These are phyloP conservation scores for Hyles vespertilio DNA, from an alignment of 1,140 invertebrate species.

Conservation along the genomic window DNA sequence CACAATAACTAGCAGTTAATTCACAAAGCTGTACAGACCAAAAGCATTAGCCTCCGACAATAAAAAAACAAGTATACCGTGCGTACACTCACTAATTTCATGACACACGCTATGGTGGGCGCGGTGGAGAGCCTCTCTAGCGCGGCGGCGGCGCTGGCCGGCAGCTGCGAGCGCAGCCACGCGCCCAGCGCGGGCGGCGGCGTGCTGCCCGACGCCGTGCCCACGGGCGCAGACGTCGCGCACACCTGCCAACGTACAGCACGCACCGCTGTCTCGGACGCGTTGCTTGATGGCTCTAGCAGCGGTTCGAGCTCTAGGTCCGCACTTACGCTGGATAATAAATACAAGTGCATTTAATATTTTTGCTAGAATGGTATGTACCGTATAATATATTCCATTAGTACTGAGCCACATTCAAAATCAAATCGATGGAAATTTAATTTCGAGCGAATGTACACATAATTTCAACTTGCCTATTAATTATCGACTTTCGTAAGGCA, in stretches of 20 bases:
- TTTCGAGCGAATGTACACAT: too few relatives aligned
- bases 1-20: too few relatives aligned
- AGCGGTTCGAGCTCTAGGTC: slow-evolving; percentile 41
- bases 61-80: too few relatives aligned
- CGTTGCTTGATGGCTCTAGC: slow-evolving; percentile 26
- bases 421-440: too few relatives aligned
- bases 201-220: slow-evolving; percentile 27
- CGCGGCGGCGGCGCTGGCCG: slow-evolving; percentile 41
- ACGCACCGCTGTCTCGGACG: slow-evolving; percentile 39
- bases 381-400: too few relatives aligned
- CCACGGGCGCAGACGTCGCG: slow-evolving; percentile 28
- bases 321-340: slow-evolving; percentile 37
- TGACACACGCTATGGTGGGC: slow-evolving; percentile 35
- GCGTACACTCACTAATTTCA: slow-evolving; percentile 41
- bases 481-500: too few relatives aligned
- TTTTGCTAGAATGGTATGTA: too few relatives aligned
- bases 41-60: slow-evolving; percentile 15
- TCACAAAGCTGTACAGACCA: too few relatives aligned
- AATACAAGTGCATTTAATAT: background rate
- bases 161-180: slow-evolving; percentile 55
- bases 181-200: slow-evolving; percentile 39
- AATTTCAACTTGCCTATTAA: too few relatives aligned
- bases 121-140: slow-evolving; percentile 32
- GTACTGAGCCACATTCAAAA: too few relatives aligned
- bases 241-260: slow-evolving; percentile 43